Evolutionary conservation across 2,797 vertebrate species (phyloP).

Genomic region (Acanthurus lineatus): DNA sequence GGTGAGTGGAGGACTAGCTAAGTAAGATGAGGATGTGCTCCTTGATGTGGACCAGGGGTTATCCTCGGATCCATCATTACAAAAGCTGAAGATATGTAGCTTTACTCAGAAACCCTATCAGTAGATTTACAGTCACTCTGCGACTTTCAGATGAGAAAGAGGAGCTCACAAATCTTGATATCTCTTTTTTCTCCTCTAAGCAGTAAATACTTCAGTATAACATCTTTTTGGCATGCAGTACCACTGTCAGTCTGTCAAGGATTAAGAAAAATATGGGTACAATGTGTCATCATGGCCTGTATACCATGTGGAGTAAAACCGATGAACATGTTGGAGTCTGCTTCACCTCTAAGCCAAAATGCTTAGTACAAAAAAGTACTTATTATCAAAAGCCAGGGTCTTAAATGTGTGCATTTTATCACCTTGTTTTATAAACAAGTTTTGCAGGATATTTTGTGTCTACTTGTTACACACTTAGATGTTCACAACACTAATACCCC

Average conservation of each 20-base stretch:
- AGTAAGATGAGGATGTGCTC: slow-evolving; percentile 41
- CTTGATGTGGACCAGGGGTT: slow-evolving; percentile 58
- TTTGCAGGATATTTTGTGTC: background rate
- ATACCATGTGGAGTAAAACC: slow-evolving; percentile 17
- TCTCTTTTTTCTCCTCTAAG: slow-evolving; percentile 55
- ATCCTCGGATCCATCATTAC: slow-evolving; percentile 53
- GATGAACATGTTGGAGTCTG: background rate
- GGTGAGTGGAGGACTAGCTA: slow-evolving; percentile 21
- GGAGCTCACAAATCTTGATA: slow-evolving; percentile 69
- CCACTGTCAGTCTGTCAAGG: slow-evolving; percentile 27
- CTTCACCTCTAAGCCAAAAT: background rate
- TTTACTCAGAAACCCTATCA: slow-evolving; percentile 54
- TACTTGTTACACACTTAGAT: slow-evolving; percentile 36
- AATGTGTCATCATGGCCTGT: slow-evolving; percentile 2
- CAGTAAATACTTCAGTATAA: slow-evolving; percentile 56
- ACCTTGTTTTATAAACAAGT: slow-evolving; percentile 9
- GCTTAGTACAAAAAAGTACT: slow-evolving; percentile 6
- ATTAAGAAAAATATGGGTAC: slow-evolving; percentile 13
- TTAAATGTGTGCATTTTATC: slow-evolving; percentile 36
- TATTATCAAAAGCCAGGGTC: slow-evolving; percentile 33
- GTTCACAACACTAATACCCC: slow-evolving; percentile 45
- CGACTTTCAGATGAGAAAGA: slow-evolving; percentile 45
- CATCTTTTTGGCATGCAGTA: slow-evolving; percentile 20
- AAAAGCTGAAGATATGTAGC: slow-evolving; percentile 58
- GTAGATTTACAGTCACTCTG: slow-evolving; percentile 69